Evolutionary conservation across 2,888 invertebrate genomes (phyloP), one percentile per base, ranked within the genome.

Genomic region (Pediacus dermestoides): DNA sequence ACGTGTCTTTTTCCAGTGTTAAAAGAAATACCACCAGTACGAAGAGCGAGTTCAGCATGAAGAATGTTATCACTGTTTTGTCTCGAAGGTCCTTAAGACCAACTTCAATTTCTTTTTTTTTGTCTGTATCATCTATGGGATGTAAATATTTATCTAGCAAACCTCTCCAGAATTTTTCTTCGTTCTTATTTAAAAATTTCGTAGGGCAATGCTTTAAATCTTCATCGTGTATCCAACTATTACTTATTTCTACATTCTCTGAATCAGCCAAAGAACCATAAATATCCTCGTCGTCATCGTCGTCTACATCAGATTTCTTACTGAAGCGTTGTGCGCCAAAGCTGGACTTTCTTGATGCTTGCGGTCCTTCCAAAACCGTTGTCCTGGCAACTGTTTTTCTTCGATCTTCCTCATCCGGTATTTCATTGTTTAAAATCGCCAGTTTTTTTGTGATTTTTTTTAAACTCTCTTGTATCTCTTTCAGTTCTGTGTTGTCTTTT

Each of bases 21-120:
- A 88, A 70, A 44, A 86, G 70, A 55, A 86, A 80, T 1, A 87
- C 80, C 37, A 85, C 77, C 25, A 87, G 70, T 8, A 87, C 82
- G 70, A 85, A 88, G 13, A 87, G 72, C 9, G 84, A 76, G 66
- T 88, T 88, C 23, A 85, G 67, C 83, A 87, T 85, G 48, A 85
- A 77, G 66, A 86, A 85, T 30, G 76, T 78, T 56, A 82, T 78
- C 2, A 81, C 77, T 39, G 76, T 75, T 63, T 79, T 78, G 64
- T 85, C 85, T 15, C 85, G 66, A 34, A 86, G 67, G 43, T 77
- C 77, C 47, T 73, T 72, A 39, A 83, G 66, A 10, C 76, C 74
- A 38, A 60, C 52, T n/a, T 67, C 68, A 2, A 65, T 53, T 43
- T 59, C 48, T 21, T 53, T 50, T 71, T 79, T 74, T 57, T 80